These are phyloP conservation scores for Pristionchus japonicus DNA, from an alignment of 2,888 invertebrate species.

Conservation along the genomic window DNA sequence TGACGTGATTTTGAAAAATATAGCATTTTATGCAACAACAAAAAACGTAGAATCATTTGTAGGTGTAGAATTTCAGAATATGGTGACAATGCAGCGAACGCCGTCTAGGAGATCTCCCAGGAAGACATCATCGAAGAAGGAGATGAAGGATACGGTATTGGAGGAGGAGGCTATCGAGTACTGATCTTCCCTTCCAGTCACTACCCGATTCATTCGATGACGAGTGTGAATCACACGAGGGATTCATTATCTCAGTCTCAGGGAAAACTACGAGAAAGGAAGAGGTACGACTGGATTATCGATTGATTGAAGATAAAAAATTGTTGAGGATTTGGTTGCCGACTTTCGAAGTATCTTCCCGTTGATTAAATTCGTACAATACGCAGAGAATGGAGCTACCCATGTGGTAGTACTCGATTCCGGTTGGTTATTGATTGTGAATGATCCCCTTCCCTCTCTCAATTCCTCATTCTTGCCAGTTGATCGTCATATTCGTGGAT, in stretches of 20 bases:
- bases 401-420: background rate
- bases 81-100: constrained; percentile 1
- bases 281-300: constrained; percentile 10
- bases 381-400: background rate
- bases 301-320: background rate
- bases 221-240: background rate
- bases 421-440: no score
- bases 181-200: background rate
- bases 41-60: background rate
- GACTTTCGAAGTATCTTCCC: constrained; percentile 26
- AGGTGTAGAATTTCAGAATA: background rate
- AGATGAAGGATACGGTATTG: background rate
- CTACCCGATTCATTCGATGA: background rate
- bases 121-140: constrained; percentile 22
- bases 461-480: background rate
- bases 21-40: no score
- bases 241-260: background rate
- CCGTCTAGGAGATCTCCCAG: constrained; percentile 31
- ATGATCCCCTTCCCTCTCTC: background rate
- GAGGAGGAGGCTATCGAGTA: background rate
- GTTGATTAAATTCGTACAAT: background rate
- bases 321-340: background rate
- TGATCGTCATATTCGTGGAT: background rate
- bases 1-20: no score
- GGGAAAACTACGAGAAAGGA: background rate